Percentiles rank a stretch among this genome's conserved stretches.
These are phyloP conservation scores for Chiridota heheva DNA, from an alignment of 35 echinoderm and acorn worm genomes.

Conservation along the genomic window DNA sequence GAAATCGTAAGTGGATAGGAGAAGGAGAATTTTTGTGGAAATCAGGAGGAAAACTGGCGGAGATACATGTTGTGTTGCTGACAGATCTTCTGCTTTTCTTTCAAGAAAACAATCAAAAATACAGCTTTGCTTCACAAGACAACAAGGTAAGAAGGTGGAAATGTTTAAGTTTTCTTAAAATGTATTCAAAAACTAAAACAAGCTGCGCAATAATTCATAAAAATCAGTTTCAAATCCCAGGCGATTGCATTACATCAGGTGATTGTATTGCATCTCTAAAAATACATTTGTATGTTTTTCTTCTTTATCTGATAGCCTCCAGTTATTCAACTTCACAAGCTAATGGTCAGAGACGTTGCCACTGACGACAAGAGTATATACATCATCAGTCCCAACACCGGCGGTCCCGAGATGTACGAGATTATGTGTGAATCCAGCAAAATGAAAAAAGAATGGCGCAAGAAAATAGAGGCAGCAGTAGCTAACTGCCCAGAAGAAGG, in stretches of 20 bases:
- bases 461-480: conserved; percentile 64
- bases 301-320: too few relatives aligned
- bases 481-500: conserved; percentile 82
- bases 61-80: conserved; percentile 73
- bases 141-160: conserved; percentile 97
- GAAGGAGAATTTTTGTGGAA: conserved; percentile 89
- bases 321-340: conserved; percentile 80
- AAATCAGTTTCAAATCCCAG: too few relatives aligned
- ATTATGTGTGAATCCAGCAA: conserved; percentile 66
- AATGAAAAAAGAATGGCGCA: conserved; percentile 68
- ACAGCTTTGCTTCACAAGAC: conserved; percentile 83
- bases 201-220: too few relatives aligned
- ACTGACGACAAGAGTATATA: conserved; percentile 93
- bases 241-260: too few relatives aligned
- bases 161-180: too few relatives aligned
- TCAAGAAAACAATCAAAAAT: conserved; percentile 86
- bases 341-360: conserved; percentile 94
- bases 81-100: conserved; percentile 83
- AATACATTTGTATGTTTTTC: too few relatives aligned
- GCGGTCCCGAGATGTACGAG: conserved; percentile 96
- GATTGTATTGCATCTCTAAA: too few relatives aligned
- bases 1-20: conserved; percentile 80
- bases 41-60: conserved; percentile 81
- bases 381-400: conserved; percentile 89
- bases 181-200: too few relatives aligned